Evolutionary conservation across 1,140 invertebrate species (phyloP), one percentile per base, ranked within the genome.

Genomic region (Lepidotrigona ventralis): DNA sequence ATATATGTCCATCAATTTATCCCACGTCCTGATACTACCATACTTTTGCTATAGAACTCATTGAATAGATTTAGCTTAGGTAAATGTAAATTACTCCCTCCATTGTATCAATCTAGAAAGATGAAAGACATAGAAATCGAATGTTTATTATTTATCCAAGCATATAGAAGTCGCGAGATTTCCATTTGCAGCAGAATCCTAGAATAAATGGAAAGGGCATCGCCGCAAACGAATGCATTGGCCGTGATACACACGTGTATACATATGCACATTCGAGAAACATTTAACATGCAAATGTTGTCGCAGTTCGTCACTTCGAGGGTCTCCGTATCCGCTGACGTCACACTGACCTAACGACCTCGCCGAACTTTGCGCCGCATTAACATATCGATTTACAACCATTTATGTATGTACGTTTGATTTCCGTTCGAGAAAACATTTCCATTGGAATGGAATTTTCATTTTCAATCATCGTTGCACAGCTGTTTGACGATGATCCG

Each of bases 251-350:
- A 11, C 46, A 69, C 53, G n/a, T 15, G 21, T 29, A 33, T 54
- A 29, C 23, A 58, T 29, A 29, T 53, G 46, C 21, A 70, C 12
- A n/a, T 17, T 33, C 4, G 14, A 74, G 72, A 56, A 70, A 79
- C 23, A 11, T 14, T 68, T 64, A 58, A 75, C 21, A 76, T 51
- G 66, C 58, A 83, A 83, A 76, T 75, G 69, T 85, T 72, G 85
- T 74, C 66, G 72, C 60, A 74, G 46, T 80, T 81, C 73, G 33
- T 68, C 63, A 68, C 68, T n/a, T 63, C 58, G 73, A 86, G 92
- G 92, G 91, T 93, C 93, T 90, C 85, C 91, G 91, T 87, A 93
- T 93, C 93, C 93, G 93, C 86, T 93, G 91, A 92, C 92, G 92
- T 93, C 92, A 92, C 82, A 60, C 66, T 85, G 90, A 89, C 91